A percentile compares a stretch with the other conserved stretches of the same genome.
These are phyloP conservation scores for Phocoena phocoena DNA, from an alignment of 2,113 vertebrate species.

Conservation along the genomic window DNA sequence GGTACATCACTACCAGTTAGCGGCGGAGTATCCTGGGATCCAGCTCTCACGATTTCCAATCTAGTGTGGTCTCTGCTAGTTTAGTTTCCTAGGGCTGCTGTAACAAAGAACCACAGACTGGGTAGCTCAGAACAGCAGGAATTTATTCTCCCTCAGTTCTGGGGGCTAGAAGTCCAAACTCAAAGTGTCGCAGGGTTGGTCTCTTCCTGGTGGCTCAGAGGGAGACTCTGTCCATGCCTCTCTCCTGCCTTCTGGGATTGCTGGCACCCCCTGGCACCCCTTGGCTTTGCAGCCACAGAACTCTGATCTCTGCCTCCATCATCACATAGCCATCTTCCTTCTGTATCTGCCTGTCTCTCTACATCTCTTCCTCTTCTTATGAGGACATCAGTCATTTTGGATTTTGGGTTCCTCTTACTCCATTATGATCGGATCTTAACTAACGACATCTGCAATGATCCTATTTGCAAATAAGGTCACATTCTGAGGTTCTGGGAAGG, in stretches of 20 bases:
- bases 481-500: neutral
- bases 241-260: neutral
- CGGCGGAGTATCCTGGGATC: neutral
- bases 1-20: neutral
- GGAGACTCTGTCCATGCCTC: neutral
- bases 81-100: neutral
- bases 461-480: neutral
- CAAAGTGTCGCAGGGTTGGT: neutral
- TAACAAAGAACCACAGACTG: neutral
- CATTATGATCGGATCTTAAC: neutral
- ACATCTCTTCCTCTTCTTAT: neutral
- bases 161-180: neutral
- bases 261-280: neutral
- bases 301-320: neutral
- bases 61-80: neutral
- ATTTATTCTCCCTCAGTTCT: neutral
- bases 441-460: neutral
- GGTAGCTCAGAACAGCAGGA: neutral
- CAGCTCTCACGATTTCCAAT: neutral
- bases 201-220: neutral
- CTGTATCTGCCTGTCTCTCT: neutral
- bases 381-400: neutral
- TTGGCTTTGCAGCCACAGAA: neutral
- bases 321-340: neutral
- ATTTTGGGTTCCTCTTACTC: neutral